Evolutionary conservation across 1,140 invertebrate genomes (phyloP), one percentile per base, ranked within the genome.

Genomic region (Drosophila repletoides): DNA sequence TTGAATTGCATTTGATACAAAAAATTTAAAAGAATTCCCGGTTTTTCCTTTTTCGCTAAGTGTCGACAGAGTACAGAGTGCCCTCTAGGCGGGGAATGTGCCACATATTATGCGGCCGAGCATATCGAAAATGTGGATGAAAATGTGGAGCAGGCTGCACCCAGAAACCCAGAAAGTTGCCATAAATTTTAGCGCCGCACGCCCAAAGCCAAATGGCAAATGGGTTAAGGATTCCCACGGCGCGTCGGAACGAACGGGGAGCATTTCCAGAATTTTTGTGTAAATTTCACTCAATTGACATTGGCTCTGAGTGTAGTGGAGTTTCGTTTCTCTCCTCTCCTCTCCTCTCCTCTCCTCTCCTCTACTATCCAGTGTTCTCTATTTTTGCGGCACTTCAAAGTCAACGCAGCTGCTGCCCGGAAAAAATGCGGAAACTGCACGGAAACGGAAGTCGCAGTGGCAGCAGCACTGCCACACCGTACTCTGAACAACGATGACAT

Each of bases 381-480:
- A 40, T 53, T 72, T 64, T 72, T 73, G 69, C 55, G 43, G 64
- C 80, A 75, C 80, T 84, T 84, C 70, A 84, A 84, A 84, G 80
- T 84, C 79, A 84, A 67, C 65, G 79, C 79, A 84, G 79, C 79
- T 84, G 79, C 68, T 84, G 79, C 45, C 75, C 69, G 48, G 65
- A 66, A 72, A 72, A 74, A 86, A 69, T 66, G 65, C 76, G 80
- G 80, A 86, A 80, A 86, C 80, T 86, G 80, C 60, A 86, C 80
- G 80, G 80, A 86, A 86, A 72, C 80, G 80, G 80, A 86, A 86
- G 80, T 86, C 75, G 80, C 80, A 86, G 80, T 86, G 80, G 81
- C 80, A 77, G 53, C 72, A 66, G 46, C 71, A 58, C 55, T 61
- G 24, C 24, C 10, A 40, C 22, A 12, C 40, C 14, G 14, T n/a